Base-by-base conservation (phyloP, 1,140 invertebrate genomes). In the Hycleus phaleratus region DNA sequence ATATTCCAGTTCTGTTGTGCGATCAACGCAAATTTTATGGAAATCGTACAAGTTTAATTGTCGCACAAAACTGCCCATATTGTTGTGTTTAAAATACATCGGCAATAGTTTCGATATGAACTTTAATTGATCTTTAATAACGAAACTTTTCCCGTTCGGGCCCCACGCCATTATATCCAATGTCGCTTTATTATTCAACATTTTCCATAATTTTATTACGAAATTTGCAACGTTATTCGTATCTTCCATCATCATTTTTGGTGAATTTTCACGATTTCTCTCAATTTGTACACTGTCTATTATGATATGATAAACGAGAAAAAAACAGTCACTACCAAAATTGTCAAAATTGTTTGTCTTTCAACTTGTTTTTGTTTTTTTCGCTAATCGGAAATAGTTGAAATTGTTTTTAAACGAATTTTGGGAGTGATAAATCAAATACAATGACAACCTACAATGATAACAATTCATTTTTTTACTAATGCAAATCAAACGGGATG, bases 1-100 rank as follows among this genome's bases (percentile, higher is more conserved):
- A 53, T 61, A 67, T 45, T 67, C 49, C 10, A 62, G 32, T 25
- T 62, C 55, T 38, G 46, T 45, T 8, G 51, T 56, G 38, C 40
- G 55, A 40, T 62, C 60, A 7, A 55, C 4, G 49, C 53, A 56
- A 25, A 58, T 50, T 59, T 67, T 67, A 48, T 63, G 63, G 40
- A 67, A 67, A 49, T 61, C 60, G 57, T 67, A 67, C 38, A 67
- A 56, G 49, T 67, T 65, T 38, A 67, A 53, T 48, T 67, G 65
- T 39, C 65, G 48, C 4, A 65, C 58, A 49, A 67, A 67, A 56
- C 65, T 67, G 10, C 61, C 46, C 44, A 67, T 43, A 40, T 67
- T 64, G 45, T 63, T 67, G 48, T 67, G 65, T 40, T 65, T 67
- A 25, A 67, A 67, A 56, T 65, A 67, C 26, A 58, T 57, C 4